Base-by-base conservation (phyloP, 2,888 invertebrate genomes). In the Tenthredo distinguenda region DNA sequence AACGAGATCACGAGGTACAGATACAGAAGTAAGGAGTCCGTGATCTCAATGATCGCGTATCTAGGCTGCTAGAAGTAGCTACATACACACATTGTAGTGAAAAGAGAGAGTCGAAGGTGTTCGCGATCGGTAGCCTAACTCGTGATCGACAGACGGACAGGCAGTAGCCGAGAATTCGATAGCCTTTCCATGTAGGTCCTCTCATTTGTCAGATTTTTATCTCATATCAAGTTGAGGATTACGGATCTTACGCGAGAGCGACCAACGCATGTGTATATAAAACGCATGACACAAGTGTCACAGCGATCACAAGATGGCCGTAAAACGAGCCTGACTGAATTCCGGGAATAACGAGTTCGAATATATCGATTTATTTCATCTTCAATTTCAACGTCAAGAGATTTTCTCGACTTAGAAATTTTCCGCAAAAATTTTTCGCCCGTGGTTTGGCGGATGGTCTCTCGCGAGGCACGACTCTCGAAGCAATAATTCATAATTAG, bases 401-500 rank as follows among this genome's bases (percentile, higher is more conserved):
- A 18, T 50, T 18, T 50, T 50, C 18, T 18, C 6, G 26, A 26
- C 0, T 9, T 72, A n/a, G 6, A 7, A 12, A 72, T 40, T 72
- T 72, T 9, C 0, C 1, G 21, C 15, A 18, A 18, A 31, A 31
- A 10, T 47, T 31, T 43, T 26, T 47, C 76, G 31, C 47, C 31
- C 15, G n/a, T 71, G 31, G n/a, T 31, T 37, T 40, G 43, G 31
- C 34, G n/a, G 18, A 34, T 18, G 26, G 12, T 26, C 21, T 26
- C 31, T n/a, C 9, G 26, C 18, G 26, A 26, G 21, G 62, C 26
- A 26, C 5, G 21, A 68, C 31, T 34, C 55, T 55, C 50, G 10
- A 77, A 77, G 77, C 31, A 90, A 91, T 91, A 92, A 91, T 92
- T 92, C 91, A 92, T 92, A 92, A 92, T 92, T 92, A 92, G 91